Evolutionary conservation across 2,888 invertebrate species (phyloP).

Genomic region (Philonicus albiceps): DNA sequence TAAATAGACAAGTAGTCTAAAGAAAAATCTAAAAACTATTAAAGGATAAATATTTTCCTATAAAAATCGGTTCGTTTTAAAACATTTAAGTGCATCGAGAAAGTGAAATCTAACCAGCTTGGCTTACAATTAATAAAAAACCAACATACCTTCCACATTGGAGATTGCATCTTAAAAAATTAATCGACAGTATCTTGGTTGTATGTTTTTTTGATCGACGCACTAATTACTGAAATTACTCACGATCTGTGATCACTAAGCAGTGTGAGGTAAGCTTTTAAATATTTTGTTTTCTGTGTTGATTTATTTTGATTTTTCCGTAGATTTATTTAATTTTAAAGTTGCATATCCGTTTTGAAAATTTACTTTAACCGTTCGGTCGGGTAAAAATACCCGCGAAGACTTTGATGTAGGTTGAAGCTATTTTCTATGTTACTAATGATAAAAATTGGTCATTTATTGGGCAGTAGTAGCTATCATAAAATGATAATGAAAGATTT

Average conservation of each 20-base stretch:
- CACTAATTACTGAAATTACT: constrained; percentile 5
- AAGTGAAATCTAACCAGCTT: background rate
- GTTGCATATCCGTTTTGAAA: background rate
- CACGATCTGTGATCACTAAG: background rate
- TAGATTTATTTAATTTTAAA: background rate
- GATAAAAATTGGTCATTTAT: no score
- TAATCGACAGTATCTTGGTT: background rate
- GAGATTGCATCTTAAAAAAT: background rate
- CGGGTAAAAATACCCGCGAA: no score
- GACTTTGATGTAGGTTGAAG: no score
- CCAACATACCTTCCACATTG: no score
- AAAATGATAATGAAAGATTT: no score
- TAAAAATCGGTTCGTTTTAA: background rate
- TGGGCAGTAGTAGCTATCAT: no score
- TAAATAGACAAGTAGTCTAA: background rate
- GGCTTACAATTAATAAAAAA: background rate
- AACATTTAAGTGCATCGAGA: background rate
- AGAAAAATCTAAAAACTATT: background rate
- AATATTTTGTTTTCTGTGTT: background rate
- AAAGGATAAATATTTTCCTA: background rate
- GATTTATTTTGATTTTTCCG: background rate
- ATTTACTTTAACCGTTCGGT: background rate
- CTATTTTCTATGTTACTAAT: no score
- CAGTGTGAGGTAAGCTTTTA: background rate
- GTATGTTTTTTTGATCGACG: background rate